Evolutionary conservation across 1,140 invertebrate genomes (phyloP).

Genomic region (Pinna nobilis): DNA sequence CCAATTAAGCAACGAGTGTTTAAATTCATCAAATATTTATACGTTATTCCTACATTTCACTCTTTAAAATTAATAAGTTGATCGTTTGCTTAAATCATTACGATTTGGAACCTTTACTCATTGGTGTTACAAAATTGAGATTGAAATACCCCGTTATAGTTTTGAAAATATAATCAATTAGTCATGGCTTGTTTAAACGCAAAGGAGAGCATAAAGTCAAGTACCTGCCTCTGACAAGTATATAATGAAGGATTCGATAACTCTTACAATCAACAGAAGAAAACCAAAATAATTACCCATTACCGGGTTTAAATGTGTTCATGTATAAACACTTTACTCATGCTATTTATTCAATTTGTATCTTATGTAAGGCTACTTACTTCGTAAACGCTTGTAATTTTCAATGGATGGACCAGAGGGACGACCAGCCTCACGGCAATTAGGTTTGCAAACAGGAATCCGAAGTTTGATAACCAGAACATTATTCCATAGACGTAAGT

Average conservation of each 20-base stretch:
- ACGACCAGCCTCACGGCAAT: conserved; percentile 63
- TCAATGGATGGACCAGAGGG: conserved; percentile 71
- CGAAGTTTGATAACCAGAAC: conserved; percentile 44
- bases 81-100: neutral
- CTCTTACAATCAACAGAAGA: no score
- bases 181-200: no score
- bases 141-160: no score
- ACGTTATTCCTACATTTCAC: neutral
- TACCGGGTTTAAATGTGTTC: no score
- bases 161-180: no score
- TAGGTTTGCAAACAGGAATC: conserved; percentile 58
- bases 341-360: no score
- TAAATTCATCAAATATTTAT: neutral
- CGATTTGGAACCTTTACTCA: neutral
- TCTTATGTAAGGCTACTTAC: no score
- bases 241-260: no score
- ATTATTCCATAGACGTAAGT: conserved; percentile 60
- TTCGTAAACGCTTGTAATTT: conserved; percentile 73
- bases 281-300: no score
- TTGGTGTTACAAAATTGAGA: neutral
- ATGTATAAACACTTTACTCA: no score
- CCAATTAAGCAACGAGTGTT: neutral
- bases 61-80: neutral
- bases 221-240: no score
- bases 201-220: no score